These are phyloP conservation scores for Carassius gibelio DNA, from an alignment of 2,113 vertebrate genomes.

Conservation along the genomic window DNA sequence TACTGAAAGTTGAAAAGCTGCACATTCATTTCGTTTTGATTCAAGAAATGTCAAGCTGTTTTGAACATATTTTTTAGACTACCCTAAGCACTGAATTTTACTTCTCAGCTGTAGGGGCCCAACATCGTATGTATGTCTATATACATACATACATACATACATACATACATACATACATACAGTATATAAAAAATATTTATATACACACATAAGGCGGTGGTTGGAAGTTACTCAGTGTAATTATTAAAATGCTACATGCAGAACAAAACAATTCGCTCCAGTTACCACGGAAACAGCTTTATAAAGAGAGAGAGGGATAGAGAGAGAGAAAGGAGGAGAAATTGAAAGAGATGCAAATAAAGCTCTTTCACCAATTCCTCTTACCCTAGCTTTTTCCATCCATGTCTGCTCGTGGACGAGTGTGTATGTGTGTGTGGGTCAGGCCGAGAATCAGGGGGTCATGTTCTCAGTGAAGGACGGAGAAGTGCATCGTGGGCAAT, in stretches of 20 bases:
- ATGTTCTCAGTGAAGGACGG: constrained; percentile 43
- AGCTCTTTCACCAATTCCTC: constrained; percentile 15
- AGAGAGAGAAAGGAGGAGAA: constrained; percentile 36
- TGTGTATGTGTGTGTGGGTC: constrained; percentile 40
- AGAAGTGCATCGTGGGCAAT: constrained; percentile 50
- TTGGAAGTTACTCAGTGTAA: constrained; percentile 37
- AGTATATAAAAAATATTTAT: background rate
- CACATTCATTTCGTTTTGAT: background rate
- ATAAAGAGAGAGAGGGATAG: constrained; percentile 26
- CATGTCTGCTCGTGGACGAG: background rate
- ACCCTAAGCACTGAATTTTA: background rate
- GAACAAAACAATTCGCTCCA: constrained; percentile 55
- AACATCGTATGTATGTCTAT: background rate
- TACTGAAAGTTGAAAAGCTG: background rate
- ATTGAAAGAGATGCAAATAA: constrained; percentile 21
- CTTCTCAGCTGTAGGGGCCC: background rate
- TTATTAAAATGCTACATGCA: constrained; percentile 54
- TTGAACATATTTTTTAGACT: background rate
- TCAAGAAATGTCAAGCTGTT: background rate
- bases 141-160: background rate
- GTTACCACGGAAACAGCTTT: constrained; percentile 65
- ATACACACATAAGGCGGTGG: background rate
- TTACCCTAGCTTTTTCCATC: background rate
- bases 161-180: background rate
- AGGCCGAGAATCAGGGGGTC: constrained; percentile 28